Conservation (phyloP, 1,140 invertebrate genomes). For the Scaptomyza hsui region DNA sequence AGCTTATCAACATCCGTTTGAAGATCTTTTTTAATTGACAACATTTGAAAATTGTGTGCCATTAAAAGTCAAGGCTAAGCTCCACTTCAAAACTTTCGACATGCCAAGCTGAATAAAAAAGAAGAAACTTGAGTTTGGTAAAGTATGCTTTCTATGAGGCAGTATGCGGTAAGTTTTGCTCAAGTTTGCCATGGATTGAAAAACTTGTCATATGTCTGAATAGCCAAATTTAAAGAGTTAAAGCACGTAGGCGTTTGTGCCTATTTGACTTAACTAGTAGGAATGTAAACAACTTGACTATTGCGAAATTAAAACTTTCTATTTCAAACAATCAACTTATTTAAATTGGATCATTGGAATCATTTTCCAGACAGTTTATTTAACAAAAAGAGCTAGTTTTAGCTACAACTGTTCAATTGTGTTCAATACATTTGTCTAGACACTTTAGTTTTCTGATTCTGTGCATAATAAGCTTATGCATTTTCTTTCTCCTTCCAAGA, state of each 20-base stretch:
- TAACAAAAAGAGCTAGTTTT: background rate
- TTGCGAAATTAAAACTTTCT: background rate
- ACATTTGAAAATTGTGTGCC: slow-evolving; percentile 10
- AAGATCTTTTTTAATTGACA: slow-evolving; percentile 19
- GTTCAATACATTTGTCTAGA: background rate
- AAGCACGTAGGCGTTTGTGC: background rate
- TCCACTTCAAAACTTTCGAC: slow-evolving; percentile 3
- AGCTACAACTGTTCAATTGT: background rate
- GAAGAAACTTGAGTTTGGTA: background rate
- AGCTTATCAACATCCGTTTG: slow-evolving; percentile 1
- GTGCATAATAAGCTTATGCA: background rate
- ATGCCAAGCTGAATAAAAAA: background rate
- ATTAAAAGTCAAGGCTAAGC: slow-evolving; percentile 16
- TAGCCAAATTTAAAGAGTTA: background rate
- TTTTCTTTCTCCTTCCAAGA: background rate
- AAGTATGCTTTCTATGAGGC: background rate
- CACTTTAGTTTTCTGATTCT: background rate
- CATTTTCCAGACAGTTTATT: no score
- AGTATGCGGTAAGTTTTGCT: background rate
- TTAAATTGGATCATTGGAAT: background rate
- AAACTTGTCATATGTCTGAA: slow-evolving; percentile 5
- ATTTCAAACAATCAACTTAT: background rate
- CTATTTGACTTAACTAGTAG: background rate
- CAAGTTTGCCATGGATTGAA: background rate
- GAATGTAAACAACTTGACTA: background rate